Base-by-base conservation (phyloP, 2,888 invertebrate genomes). In the Arge pagana region DNA sequence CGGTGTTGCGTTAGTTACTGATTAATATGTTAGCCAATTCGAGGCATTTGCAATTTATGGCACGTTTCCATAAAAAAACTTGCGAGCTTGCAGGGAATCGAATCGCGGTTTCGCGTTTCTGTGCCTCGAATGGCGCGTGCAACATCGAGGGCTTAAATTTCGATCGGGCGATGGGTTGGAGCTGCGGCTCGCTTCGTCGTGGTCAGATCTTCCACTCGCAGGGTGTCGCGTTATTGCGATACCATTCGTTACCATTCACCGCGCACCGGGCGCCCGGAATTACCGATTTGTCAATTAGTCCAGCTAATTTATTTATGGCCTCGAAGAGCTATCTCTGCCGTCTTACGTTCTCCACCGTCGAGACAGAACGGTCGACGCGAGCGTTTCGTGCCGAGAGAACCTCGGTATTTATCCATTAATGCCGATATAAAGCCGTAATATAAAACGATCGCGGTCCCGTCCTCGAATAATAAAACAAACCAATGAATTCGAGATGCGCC, bases 271-370 rank as follows among this genome's bases (percentile, higher is more conserved):
- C 55, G n/a, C 55, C 55, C 61, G 58, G 62, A 64, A 69, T 68
- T 69, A 67, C 67, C 67, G 66, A 70, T 70, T 69, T 66, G 68
- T 72, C 70, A 70, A 71, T 72, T 72, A 72, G 65, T 55, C 54
- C 45, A 56, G 56, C 60, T 69, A 70, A 71, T 68, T 69, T 70
- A 70, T 71, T 71, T 71, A 69, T 66, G 59, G 62, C 55, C 55
- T 45, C 39, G 30, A 31, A 37, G 42, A 49, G 54, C 48, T 54
- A 57, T 58, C 57, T 56, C 59, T 58, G 56, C 56, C 42, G 23
- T 21, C 21, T 58, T 63, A 61, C 60, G 60, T 61, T 56, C 56
- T 59, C 61, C 56, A n/a, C 52, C 52, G 59, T 49, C 40, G 33
- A 50, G 42, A 58, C 54, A 56, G 54, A 59, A 59, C 53, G 54